Evolutionary conservation across 2,888 invertebrate genomes (phyloP).

Genomic region (Cheilosia vulpina): DNA sequence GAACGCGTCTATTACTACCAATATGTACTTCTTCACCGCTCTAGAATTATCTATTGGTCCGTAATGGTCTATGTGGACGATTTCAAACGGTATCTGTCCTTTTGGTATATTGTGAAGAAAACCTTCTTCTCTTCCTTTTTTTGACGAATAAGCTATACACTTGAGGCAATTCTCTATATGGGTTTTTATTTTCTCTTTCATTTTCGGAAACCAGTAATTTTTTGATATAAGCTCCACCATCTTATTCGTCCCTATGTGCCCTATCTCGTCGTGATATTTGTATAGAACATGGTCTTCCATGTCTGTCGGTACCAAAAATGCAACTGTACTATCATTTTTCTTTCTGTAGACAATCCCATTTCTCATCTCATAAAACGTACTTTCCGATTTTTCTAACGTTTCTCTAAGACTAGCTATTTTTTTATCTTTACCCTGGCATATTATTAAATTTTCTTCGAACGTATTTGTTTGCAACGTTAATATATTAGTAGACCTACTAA

Average conservation of each 20-base stretch:
- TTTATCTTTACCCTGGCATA: neutral
- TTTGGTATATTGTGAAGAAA: neutral
- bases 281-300: neutral
- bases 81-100: neutral
- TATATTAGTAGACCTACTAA: slow-evolving; percentile 63
- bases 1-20: slow-evolving; percentile 34
- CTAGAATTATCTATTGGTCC: slow-evolving; percentile 5
- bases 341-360: too few species aligned
- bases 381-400: neutral
- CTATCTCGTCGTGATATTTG: neutral
- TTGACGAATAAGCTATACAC: neutral
- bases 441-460: neutral
- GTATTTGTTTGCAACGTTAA: slow-evolving; percentile 44
- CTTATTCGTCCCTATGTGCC: neutral
- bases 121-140: neutral
- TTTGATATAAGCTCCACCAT: neutral
- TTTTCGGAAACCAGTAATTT: neutral
- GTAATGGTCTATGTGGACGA: slow-evolving; percentile 1
- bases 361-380: neutral
- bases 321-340: too few species aligned
- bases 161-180: neutral
- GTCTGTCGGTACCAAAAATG: neutral
- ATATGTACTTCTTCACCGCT: neutral
- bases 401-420: neutral
- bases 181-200: neutral